Percentiles rank a stretch among this genome's conserved stretches.
These are phyloP conservation scores for Aradophagus sp. DNA, from an alignment of 1,140 invertebrate species.

Conservation along the genomic window DNA sequence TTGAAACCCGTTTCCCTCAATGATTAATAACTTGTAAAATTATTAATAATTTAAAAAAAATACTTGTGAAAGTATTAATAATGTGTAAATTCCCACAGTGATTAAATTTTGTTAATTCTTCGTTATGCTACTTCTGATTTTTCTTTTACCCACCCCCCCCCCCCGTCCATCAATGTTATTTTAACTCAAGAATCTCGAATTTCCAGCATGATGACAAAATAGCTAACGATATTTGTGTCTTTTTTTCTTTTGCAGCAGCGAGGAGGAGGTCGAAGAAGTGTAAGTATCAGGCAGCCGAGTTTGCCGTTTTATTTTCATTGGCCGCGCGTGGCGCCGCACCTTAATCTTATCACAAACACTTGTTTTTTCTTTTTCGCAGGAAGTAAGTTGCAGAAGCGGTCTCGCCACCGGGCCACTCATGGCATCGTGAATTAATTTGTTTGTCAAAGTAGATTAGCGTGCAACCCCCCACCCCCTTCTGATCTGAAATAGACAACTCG, in stretches of 20 bases:
- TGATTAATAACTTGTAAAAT: too few relatives aligned
- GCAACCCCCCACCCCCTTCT: too few relatives aligned
- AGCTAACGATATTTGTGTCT: conserved; percentile 38
- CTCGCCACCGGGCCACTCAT: conserved; percentile 26
- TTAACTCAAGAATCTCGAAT: too few relatives aligned
- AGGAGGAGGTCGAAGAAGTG: conserved; percentile 56
- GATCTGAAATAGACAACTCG: conserved; percentile 38
- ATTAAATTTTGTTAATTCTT: too few relatives aligned
- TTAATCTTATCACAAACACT: conserved; percentile 6
- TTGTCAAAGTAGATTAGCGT: conserved; percentile 55
- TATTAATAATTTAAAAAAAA: too few relatives aligned
- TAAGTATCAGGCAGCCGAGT: conserved; percentile 32
- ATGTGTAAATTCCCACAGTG: too few relatives aligned
- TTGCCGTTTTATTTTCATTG: conserved; percentile 22
- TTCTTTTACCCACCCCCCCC: conserved; percentile 1
- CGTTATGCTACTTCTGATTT: too few relatives aligned
- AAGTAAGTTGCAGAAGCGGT: conserved; percentile 53
- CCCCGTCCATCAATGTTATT: too few relatives aligned
- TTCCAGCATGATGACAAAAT: conserved; percentile 23
- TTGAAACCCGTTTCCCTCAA: too few relatives aligned
- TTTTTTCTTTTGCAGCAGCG: conserved; percentile 52
- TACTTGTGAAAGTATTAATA: too few relatives aligned
- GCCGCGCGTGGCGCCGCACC: neutral
- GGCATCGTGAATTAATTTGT: conserved; percentile 53
- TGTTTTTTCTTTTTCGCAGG: conserved; percentile 48